A percentile compares a stretch with the other conserved stretches of the same genome.
Conservation (phyloP, 2,888 invertebrate species). For the Caenorhabditis angaria region DNA sequence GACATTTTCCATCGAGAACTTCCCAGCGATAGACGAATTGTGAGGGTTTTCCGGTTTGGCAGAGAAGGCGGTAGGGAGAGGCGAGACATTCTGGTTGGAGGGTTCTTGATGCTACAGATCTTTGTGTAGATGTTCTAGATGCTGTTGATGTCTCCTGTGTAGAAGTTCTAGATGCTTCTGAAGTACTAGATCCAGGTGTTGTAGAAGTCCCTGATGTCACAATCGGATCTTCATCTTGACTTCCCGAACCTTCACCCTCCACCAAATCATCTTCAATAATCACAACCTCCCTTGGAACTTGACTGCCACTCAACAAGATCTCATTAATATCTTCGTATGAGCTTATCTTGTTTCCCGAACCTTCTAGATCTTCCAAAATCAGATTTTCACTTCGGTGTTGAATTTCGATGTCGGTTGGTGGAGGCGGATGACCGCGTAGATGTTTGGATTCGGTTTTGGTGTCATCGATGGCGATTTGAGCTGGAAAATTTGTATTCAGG, state of each 20-base stretch:
- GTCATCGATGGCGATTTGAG: constrained; percentile 36
- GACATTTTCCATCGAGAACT: constrained; percentile 43
- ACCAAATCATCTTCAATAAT: not conserved
- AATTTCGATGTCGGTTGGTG: constrained; percentile 28
- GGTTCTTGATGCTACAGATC: not conserved
- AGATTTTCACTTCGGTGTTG: constrained; percentile 23
- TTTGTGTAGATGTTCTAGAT: not conserved
- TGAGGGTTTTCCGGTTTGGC: constrained; percentile 31
- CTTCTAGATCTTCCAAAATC: not conserved
- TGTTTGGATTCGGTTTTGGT: constrained; percentile 30
- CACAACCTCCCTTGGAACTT: not conserved
- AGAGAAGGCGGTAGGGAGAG: constrained; percentile 32
- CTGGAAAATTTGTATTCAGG: constrained; percentile 3
- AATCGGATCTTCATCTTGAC: no score
- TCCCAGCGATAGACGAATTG: constrained; percentile 57
- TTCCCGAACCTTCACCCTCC: no score
- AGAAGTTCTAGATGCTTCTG: not conserved
- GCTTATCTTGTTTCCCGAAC: not conserved
- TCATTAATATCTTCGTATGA: constrained; percentile 18
- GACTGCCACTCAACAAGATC: constrained; percentile 6
- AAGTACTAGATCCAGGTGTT: not conserved
- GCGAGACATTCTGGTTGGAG: constrained; percentile 13
- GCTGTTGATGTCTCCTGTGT: not conserved
- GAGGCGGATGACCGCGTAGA: constrained; percentile 22
- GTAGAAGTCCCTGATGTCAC: no score